Conservation (phyloP, 2,888 invertebrate species). For the Camponotus fellah region DNA sequence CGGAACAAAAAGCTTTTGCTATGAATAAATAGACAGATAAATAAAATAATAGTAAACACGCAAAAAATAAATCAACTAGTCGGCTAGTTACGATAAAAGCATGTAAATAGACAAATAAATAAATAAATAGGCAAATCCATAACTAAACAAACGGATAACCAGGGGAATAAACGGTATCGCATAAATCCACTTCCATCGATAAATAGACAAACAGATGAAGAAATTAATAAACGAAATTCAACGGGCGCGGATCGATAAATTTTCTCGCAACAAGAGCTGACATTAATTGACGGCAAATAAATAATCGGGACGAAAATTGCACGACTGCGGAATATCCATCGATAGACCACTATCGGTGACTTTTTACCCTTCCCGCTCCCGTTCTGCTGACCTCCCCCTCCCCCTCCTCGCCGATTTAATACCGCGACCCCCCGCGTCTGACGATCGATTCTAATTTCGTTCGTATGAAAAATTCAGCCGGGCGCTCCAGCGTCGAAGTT, state of each 20-base stretch:
- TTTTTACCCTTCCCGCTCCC: neutral
- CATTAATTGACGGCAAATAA: slow-evolving; percentile 52
- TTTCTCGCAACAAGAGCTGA: slow-evolving; percentile 23
- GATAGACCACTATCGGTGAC: slow-evolving; percentile 27
- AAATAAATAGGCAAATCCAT: slow-evolving; percentile 32
- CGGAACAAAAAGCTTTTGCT: neutral
- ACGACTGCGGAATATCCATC: slow-evolving; percentile 21
- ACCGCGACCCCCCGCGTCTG: neutral
- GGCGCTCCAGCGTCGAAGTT: slow-evolving; percentile 36
- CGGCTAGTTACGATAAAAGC: neutral
- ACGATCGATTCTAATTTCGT: slow-evolving; percentile 70
- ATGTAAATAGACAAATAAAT: neutral
- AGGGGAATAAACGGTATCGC: slow-evolving; percentile 16
- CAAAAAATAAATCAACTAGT: neutral
- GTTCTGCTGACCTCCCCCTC: neutral
- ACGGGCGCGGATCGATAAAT: slow-evolving; percentile 26
- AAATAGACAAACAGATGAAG: slow-evolving; percentile 27
- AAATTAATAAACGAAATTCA: slow-evolving; percentile 40
- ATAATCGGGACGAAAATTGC: slow-evolving; percentile 46
- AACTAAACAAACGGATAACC: slow-evolving; percentile 38
- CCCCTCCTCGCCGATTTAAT: slow-evolving; percentile 41
- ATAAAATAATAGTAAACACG: slow-evolving; percentile 6
- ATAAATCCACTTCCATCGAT: slow-evolving; percentile 27
- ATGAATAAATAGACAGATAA: neutral
- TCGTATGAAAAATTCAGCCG: slow-evolving; percentile 67